Evolutionary conservation across 2,113 vertebrate species (phyloP), one percentile per base, ranked within the genome.

Genomic region (Hiodon tergisus): DNA sequence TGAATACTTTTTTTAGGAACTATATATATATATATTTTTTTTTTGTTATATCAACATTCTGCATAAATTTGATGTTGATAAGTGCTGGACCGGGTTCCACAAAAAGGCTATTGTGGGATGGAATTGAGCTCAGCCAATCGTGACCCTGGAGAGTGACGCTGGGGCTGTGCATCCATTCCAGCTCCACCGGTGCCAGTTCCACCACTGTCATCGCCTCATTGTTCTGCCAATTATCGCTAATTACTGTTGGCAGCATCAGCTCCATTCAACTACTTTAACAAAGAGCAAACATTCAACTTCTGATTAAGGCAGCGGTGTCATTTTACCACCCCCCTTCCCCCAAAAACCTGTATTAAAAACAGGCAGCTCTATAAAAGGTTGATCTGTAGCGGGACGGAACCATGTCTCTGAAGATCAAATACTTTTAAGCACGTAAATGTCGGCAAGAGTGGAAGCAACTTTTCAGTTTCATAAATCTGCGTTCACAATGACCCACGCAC

Each of bases 131-230:
- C 84, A 81, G 84, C 81, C 80, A 81, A 77, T 84, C 80, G 84
- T 84, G 85, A 86, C 83, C 71, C 76, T 57, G 78, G 80, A 72
- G 78, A 83, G 79, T 76, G 86, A 80, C 78, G 77, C 77, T 77
- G 80, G 79, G 75, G 77, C 74, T 58, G 3, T 75, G 77, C 76
- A 57, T 52, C 51, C 11, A 46, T 47, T 62, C 84, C 74, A 81
- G 76, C 78, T 70, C 81, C 78, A 67, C 76, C 73, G 69, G 73
- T 79, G 80, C 81, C 62, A 73, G 80, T 76, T 85, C 80, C 81
- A 82, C 83, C 83, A 86, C 85, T 91, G 88, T 91, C 90, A 88
- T 86, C 87, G 48, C 86, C 82, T 87, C 77, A 88, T 91, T 91
- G 88, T 90, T 83, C 85, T 76, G 59, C 82, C 86, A 85, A 88